phyloP scores from a whole-genome alignment of 2,888 invertebrate species.

The Beris morrisii region DNA sequence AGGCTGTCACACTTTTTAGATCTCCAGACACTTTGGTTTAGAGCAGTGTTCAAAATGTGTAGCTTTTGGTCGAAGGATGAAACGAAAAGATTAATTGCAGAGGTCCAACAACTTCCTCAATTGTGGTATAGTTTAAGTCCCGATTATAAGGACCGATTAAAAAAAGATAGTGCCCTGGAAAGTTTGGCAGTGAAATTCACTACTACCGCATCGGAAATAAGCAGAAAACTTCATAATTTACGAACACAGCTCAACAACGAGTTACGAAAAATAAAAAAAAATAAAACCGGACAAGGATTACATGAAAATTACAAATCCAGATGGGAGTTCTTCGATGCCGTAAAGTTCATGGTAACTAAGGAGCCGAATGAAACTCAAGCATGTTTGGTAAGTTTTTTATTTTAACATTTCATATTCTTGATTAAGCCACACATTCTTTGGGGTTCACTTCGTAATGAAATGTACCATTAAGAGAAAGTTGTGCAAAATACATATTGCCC shows the following conservation, averaged over 20 bases:
- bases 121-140: neutral
- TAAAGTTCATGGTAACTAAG: neutral
- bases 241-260: neutral
- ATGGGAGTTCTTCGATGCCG: neutral
- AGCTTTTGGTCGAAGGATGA: neutral
- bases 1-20: too few relatives aligned
- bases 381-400: neutral
- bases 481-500: too few relatives aligned
- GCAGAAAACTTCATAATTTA: neutral
- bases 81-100: neutral
- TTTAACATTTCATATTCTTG: neutral
- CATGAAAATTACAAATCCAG: too few relatives aligned
- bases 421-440: too few relatives aligned
- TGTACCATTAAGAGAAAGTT: too few relatives aligned
- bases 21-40: too few relatives aligned
- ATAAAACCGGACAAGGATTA: too few relatives aligned
- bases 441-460: too few relatives aligned
- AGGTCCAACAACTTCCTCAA: neutral
- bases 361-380: neutral
- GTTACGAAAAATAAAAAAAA: neutral
- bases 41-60: neutral
- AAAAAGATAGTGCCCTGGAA: neutral
- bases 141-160: neutral
- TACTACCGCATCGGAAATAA: neutral
- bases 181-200: neutral